Percentiles rank a stretch among this genome's conserved stretches.
These are phyloP conservation scores for Epinotia nisella DNA, from an alignment of 2,888 invertebrate genomes.

Conservation along the genomic window DNA sequence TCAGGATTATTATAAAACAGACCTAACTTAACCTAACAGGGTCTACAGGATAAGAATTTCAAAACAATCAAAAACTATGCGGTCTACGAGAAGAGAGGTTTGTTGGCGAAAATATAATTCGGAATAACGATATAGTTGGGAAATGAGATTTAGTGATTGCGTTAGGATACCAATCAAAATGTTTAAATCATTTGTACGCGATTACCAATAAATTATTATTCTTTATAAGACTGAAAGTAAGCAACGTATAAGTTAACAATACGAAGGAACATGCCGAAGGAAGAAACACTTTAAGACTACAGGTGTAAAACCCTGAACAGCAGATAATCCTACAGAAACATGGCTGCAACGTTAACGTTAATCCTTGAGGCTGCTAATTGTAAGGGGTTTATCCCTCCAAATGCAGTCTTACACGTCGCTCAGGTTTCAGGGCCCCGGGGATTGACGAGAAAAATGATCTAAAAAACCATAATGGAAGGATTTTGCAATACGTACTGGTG, in stretches of 20 bases:
- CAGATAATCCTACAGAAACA: neutral
- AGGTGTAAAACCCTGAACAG: neutral
- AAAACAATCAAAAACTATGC: too few species aligned
- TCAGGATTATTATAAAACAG: too few species aligned
- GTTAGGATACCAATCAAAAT: too few species aligned
- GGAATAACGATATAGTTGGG: too few species aligned
- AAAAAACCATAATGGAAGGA: conserved; percentile 13
- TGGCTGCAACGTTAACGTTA: conserved; percentile 5
- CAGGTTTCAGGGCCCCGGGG: neutral
- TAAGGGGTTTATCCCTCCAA: conserved; percentile 5
- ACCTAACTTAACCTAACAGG: too few species aligned
- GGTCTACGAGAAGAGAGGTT: too few species aligned
- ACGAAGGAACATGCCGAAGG: neutral
- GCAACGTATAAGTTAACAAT: neutral
- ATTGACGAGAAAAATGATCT: conserved; percentile 3
- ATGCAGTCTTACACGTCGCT: neutral
- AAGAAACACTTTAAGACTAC: neutral
- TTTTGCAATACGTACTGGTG: neutral
- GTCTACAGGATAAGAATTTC: too few species aligned
- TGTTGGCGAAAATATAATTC: too few species aligned
- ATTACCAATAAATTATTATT: too few species aligned
- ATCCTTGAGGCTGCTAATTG: conserved; percentile 12
- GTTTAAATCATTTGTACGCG: too few species aligned
- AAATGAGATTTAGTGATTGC: too few species aligned
- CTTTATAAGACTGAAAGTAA: too few species aligned